Base-by-base conservation (phyloP, 2,888 invertebrate genomes). In the Cecidostiba fungosa region DNA sequence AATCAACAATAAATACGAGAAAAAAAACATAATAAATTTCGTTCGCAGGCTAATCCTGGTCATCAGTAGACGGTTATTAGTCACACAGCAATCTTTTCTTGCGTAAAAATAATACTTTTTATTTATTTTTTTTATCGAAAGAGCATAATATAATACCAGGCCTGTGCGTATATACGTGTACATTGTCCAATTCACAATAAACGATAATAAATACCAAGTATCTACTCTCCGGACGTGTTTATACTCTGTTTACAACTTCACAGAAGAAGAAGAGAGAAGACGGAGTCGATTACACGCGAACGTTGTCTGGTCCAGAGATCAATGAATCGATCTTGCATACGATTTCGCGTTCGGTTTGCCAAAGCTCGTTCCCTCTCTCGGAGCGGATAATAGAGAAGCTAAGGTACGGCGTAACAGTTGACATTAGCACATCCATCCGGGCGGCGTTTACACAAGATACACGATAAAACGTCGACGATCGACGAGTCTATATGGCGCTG, bases 101-200 rank as follows among this genome's bases (percentile, higher is more conserved):
- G 39, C 77, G n/a, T 66, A 59, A 85, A 73, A 85, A 81, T 86
- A 86, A 86, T 86, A 86, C 84, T 86, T 82, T 78, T 47, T 26
- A 43, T 54, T 50, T 23, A 16, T 54, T 29, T 43, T 69, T 19
- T 10, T 47, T 50, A 5, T 62, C 47, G 62, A 79, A 74, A 79
- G 77, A 83, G 47, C 62, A 77, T 62, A 85, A 85, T 43, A 66
- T 82, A 85, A 85, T 62, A 74, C 85, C 82, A 82, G 78, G 16
- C 39, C 72, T 82, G 77, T 81, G 39, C 47, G 39, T 43, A 43
- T 39, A 36, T 59, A n/a, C n/a, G 19, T 19, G 32, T 47, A 29
- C 23, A 73, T 80, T 69, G 50, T 79, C n/a, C 5, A 77, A 72
- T 62, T 43, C 14, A 76, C 43, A 26, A 70, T 29, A 59, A 39